These are phyloP conservation scores for Parambassis ranga DNA, from an alignment of 2,797 vertebrate genomes.

Conservation along the genomic window DNA sequence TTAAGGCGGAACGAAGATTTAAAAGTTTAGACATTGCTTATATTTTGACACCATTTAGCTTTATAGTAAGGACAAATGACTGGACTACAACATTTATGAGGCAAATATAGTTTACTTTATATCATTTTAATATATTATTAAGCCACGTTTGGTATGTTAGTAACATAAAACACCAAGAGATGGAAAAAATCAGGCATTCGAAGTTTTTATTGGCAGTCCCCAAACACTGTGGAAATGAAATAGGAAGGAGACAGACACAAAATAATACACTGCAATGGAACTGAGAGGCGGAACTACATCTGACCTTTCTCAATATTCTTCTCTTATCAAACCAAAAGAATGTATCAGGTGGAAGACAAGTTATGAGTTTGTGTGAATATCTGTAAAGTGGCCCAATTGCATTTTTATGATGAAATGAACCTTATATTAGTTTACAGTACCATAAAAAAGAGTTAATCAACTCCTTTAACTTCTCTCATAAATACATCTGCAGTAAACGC, in stretches of 20 bases:
- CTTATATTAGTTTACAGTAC: not conserved
- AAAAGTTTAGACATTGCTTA: not conserved
- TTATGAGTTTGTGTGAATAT: not conserved
- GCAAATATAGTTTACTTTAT: slow-evolving; percentile 48
- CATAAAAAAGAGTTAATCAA: not conserved
- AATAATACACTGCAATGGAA: not conserved
- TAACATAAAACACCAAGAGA: slow-evolving; percentile 12
- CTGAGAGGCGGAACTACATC: not conserved
- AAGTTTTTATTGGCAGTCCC: slow-evolving; percentile 20
- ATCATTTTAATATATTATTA: slow-evolving; percentile 39
- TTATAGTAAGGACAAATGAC: too few relatives aligned
- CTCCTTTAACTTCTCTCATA: not conserved
- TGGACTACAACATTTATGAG: not conserved
- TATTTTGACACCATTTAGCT: too few relatives aligned
- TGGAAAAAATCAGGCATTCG: slow-evolving; percentile 14
- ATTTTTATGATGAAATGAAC: slow-evolving; percentile 2
- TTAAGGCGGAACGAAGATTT: slow-evolving; percentile 5
- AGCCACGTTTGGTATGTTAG: slow-evolving; percentile 37
- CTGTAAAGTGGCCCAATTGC: not conserved
- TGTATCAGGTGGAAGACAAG: slow-evolving; percentile 19
- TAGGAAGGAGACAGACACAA: not conserved
- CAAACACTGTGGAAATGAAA: not conserved
- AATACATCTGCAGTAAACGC: not conserved
- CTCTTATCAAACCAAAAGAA: not conserved
- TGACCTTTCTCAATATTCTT: not conserved